Base-by-base conservation (phyloP, 2,888 invertebrate genomes). In the Chymomyza caudatula region DNA sequence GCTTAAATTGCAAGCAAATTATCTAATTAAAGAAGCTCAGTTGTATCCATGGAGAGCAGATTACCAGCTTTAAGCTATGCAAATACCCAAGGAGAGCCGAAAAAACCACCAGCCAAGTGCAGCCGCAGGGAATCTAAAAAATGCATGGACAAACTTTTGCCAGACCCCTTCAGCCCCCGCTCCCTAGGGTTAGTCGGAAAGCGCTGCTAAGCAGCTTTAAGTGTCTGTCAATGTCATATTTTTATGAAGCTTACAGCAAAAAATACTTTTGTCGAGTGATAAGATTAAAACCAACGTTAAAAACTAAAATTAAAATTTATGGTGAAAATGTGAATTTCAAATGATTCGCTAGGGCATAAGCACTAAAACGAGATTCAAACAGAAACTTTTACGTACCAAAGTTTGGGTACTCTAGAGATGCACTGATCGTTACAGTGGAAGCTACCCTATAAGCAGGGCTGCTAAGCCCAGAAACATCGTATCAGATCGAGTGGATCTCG, bases 161-260 rank as follows among this genome's bases (percentile, higher is more conserved):
- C 29, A 37, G 2, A 37, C 8, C 2, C 29, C 29, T 11, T 11
- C 29, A 11, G 1, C 2, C 29, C 29, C 11, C 11, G 11, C 8
- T 37, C 29, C 29, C 29, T 37, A 1, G 4, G 47, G 47, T 5
- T 19, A 47, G 20, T 11, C 51, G 6, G 20, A 51, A 51, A 17
- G 8, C 65, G 67, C 67, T 74, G 76, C 78, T 77, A 77, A 83
- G 81, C 81, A 77, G 83, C 83, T 82, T 83, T 81, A 83, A 79
- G 67, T 82, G 83, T 80, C 83, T 77, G 81, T 82, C 83, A 82
- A 77, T 81, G 83, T 78, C 83, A 81, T 70, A 76, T 77, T 78
- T 79, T 73, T 67, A 61, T 59, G 65, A 63, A 74, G 81, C 78
- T 82, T 82, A 78, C 83, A 81, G 60, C 65, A 70, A 56, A 43